Conservation (phyloP, 2,113 vertebrate genomes). For the Notothenia rossii region DNA sequence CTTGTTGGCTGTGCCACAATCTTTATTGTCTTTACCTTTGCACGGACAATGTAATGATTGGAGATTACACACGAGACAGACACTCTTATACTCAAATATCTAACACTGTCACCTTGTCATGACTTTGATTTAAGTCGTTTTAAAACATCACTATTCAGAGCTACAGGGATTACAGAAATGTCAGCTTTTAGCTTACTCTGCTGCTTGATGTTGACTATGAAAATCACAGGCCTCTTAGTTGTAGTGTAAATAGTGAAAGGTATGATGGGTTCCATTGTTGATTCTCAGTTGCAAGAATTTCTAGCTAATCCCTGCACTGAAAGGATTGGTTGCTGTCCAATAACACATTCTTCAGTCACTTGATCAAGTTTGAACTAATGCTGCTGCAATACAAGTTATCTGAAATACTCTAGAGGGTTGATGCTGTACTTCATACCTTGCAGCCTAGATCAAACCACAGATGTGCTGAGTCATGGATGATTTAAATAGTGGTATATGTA, state of each 20-base stretch:
- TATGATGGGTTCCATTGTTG: not conserved
- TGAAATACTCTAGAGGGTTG: not conserved
- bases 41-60: not conserved
- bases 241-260: not conserved
- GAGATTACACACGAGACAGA: not conserved
- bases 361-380: not conserved
- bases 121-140: not conserved
- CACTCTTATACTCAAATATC: not conserved
- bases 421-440: not conserved
- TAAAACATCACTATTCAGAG: not conserved
- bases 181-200: not conserved
- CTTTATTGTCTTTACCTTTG: not conserved
- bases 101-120: not conserved
- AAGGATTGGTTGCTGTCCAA: not conserved
- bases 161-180: not conserved
- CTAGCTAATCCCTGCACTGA: not conserved
- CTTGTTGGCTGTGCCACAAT: not conserved
- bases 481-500: not conserved
- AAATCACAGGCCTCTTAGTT: not conserved
- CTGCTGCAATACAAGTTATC: not conserved
- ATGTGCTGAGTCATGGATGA: not conserved
- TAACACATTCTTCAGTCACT: not conserved
- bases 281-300: slow-evolving; percentile 1
- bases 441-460: not conserved
- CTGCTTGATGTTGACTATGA: slow-evolving; percentile 3